These are phyloP conservation scores for Pipra filicauda DNA, from an alignment of 2,113 vertebrate species.

Conservation along the genomic window DNA sequence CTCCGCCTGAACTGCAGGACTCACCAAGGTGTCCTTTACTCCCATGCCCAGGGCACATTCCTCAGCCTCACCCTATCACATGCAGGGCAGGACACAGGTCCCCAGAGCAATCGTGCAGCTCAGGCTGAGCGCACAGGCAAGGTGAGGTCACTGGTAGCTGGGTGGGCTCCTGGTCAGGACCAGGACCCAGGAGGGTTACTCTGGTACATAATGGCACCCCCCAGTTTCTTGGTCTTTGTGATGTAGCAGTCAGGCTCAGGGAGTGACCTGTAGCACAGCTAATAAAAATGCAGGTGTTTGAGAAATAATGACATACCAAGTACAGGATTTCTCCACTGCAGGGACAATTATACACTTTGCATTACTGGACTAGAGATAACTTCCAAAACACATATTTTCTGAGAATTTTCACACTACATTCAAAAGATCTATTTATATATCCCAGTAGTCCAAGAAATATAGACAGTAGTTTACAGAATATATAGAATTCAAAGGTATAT, in stretches of 20 bases:
- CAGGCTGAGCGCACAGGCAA: accelerated
- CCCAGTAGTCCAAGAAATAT: background rate
- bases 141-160: accelerated
- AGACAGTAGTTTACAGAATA: background rate
- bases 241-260: background rate
- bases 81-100: accelerated
- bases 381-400: background rate
- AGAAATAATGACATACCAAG: background rate
- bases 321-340: background rate
- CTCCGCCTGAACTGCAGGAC: background rate
- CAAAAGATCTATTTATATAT: background rate
- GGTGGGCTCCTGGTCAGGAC: background rate
- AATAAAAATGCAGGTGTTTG: background rate
- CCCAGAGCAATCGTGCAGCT: accelerated
- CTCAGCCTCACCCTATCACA: background rate
- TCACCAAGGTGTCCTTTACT: background rate
- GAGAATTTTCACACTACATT: background rate
- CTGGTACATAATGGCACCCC: background rate
- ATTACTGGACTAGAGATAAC: background rate
- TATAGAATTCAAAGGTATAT: background rate
- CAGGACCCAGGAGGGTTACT: background rate
- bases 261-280: background rate
- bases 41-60: background rate
- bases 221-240: background rate
- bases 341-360: background rate